Evolutionary conservation across 2,113 vertebrate genomes (phyloP).

Genomic region (Geococcyx californianus): DNA sequence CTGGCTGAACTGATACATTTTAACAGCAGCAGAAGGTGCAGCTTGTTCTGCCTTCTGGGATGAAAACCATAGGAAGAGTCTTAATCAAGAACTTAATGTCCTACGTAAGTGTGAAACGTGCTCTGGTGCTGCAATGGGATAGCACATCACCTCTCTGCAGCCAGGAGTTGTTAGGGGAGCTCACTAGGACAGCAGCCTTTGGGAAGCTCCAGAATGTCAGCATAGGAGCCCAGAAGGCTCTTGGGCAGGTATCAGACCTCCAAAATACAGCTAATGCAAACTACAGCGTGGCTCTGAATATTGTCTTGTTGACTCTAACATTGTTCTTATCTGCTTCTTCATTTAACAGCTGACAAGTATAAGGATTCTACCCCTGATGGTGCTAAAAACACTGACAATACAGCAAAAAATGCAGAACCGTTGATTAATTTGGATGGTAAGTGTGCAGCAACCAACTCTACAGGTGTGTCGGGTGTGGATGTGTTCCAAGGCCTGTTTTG

Average conservation of each 20-base stretch:
- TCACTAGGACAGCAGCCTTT: neutral
- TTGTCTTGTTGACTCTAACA: neutral
- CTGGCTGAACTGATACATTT: neutral
- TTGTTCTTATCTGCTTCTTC: neutral
- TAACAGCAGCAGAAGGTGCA: neutral
- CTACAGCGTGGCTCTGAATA: neutral
- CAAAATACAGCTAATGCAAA: neutral
- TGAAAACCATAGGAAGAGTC: neutral
- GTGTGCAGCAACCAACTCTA: neutral
- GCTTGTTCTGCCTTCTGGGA: neutral
- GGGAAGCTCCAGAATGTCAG: neutral
- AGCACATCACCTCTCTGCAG: neutral
- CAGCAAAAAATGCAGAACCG: constrained; percentile 83
- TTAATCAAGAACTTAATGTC: neutral
- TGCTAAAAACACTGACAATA: constrained; percentile 76
- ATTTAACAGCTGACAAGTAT: constrained; percentile 90
- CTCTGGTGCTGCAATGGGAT: neutral
- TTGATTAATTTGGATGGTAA: constrained; percentile 93
- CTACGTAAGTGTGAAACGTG: rapidly evolving
- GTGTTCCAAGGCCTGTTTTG: rapidly evolving
- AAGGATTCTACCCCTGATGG: constrained; percentile 84
- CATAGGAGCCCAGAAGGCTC: neutral
- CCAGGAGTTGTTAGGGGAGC: neutral
- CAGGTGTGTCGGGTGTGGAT: rapidly evolving
- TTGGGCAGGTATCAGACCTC: neutral